Percentiles rank a stretch among this genome's conserved stretches.
Conservation (phyloP, 2,113 vertebrate genomes). For the Anoplopoma fimbria region DNA sequence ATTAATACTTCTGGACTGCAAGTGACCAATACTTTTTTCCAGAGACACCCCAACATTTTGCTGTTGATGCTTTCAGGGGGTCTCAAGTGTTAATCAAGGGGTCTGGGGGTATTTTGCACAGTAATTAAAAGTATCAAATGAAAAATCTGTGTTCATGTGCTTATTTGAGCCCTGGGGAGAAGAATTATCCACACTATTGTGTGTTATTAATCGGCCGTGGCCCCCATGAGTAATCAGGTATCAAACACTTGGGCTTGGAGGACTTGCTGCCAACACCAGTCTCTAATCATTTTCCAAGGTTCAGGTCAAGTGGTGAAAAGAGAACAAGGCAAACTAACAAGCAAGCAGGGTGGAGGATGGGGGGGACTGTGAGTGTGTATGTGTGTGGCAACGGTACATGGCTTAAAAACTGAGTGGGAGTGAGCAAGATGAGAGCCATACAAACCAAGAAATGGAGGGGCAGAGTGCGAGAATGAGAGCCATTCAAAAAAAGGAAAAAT, state of each 20-base stretch:
- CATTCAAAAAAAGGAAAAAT: constrained; percentile 9
- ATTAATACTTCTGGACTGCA: too few relatives aligned
- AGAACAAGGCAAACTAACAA: constrained; percentile 3
- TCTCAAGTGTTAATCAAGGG: too few relatives aligned
- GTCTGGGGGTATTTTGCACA: background rate
- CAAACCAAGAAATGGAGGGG: constrained; percentile 35
- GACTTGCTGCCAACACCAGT: constrained; percentile 13
- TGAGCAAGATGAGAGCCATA: constrained; percentile 42
- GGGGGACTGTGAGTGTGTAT: background rate
- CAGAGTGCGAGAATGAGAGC: constrained; percentile 42
- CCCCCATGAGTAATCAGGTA: background rate
- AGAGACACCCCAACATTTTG: too few relatives aligned
- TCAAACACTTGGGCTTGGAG: constrained; percentile 2
- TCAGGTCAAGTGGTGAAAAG: constrained; percentile 38
- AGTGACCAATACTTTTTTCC: too few relatives aligned
- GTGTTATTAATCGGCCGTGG: background rate
- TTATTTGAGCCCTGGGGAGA: background rate
- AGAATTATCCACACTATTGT: background rate
- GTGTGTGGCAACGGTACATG: background rate
- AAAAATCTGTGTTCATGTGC: background rate
- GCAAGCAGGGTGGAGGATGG: background rate
- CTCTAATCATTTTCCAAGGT: constrained; percentile 36
- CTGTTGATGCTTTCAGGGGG: too few relatives aligned
- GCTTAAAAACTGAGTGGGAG: background rate
- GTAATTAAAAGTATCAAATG: background rate